phyloP scores from a whole-genome alignment of 1,140 invertebrate species.

The Phthorimaea operculella region DNA sequence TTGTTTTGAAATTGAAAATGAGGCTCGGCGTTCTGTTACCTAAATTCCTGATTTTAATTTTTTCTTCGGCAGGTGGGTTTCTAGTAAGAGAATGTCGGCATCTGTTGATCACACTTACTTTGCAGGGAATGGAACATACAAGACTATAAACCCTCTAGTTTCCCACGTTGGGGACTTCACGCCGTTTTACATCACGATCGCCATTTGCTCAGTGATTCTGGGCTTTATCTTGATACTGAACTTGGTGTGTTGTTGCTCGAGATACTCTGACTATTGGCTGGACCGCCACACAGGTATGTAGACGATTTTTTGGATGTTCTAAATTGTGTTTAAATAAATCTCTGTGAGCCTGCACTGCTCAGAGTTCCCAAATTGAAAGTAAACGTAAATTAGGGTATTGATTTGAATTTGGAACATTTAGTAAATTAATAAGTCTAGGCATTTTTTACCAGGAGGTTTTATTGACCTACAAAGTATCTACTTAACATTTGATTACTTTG shows the following conservation, averaged over 20 bases:
- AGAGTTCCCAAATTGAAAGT: neutral
- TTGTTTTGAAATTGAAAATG: slow-evolving; percentile 4
- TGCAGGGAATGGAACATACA: slow-evolving; percentile 53
- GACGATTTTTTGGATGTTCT: neutral
- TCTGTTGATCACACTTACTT: slow-evolving; percentile 53
- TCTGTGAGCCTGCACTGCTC: too few relatives aligned
- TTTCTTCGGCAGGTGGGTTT: slow-evolving; percentile 51
- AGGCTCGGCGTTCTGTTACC: neutral
- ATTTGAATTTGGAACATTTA: too few relatives aligned
- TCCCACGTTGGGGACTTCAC: slow-evolving; percentile 71
- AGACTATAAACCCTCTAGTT: slow-evolving; percentile 41
- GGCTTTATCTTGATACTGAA: slow-evolving; percentile 78
- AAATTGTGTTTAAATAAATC: too few relatives aligned
- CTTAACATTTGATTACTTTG: slow-evolving; percentile 1
- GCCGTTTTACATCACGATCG: slow-evolving; percentile 81
- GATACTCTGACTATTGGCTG: slow-evolving; percentile 82
- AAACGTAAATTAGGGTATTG: too few relatives aligned
- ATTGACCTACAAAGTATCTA: neutral
- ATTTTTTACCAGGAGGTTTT: too few relatives aligned
- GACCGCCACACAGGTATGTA: slow-evolving; percentile 80
- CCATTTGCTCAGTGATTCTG: slow-evolving; percentile 78
- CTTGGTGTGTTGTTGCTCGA: slow-evolving; percentile 81
- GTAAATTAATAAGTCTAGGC: too few relatives aligned
- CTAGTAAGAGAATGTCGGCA: slow-evolving; percentile 47
- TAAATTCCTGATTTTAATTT: slow-evolving; percentile 25